Conservation (phyloP, 2,113 vertebrate species). For the Perca fluviatilis region DNA sequence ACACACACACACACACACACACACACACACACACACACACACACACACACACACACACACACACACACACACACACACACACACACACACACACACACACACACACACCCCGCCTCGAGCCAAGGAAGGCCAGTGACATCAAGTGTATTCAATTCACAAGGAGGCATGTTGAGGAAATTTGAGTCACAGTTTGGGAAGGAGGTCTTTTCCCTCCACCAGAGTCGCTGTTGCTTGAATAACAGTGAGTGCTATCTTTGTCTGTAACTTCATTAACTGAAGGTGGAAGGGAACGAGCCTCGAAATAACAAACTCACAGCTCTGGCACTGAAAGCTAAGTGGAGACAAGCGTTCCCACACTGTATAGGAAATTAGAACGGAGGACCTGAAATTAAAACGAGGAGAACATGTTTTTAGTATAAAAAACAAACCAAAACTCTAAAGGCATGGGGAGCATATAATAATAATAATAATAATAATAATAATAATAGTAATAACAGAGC, state of each 20-base stretch:
- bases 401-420: constrained; percentile 34
- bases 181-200: constrained; percentile 53
- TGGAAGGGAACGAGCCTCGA: constrained; percentile 18
- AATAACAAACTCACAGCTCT: constrained; percentile 54
- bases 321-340: constrained; percentile 22
- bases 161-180: constrained; percentile 72
- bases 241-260: constrained; percentile 41
- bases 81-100: constrained; percentile 4
- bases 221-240: constrained; percentile 58
- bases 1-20: not conserved
- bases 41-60: constrained; percentile 3
- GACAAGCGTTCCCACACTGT: constrained; percentile 35
- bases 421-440: constrained; percentile 48
- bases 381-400: constrained; percentile 50
- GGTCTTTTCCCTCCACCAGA: constrained; percentile 31
- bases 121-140: constrained; percentile 67
- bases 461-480: not conserved
- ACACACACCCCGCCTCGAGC: constrained; percentile 39
- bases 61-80: constrained; percentile 7
- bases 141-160: constrained; percentile 70
- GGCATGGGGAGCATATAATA: constrained; percentile 11
- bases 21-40: too few species aligned
- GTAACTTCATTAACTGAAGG: constrained; percentile 60
- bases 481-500: not conserved
- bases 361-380: constrained; percentile 20